Evolutionary conservation across 1,140 invertebrate genomes (phyloP), one percentile per base, ranked within the genome.

Genomic region (fruit fly (Drosophila melanogaster)): DNA sequence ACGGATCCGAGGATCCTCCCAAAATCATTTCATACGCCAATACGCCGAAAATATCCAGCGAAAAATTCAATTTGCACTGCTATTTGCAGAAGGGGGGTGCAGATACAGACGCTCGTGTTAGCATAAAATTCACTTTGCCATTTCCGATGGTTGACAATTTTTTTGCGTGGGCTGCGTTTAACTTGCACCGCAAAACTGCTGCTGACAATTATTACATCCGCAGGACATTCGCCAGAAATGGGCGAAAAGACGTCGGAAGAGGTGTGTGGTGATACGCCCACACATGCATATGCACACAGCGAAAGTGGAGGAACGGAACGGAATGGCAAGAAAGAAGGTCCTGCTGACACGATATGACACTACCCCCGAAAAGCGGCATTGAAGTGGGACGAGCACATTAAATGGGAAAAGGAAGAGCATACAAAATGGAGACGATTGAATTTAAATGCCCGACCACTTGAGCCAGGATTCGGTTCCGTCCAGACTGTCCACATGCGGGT

Each of bases 121-220:
- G 76, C 84, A 87, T 87, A 83, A 87, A 87, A 87, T 89, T 89
- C 79, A 83, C 72, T 84, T 79, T 77, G 66, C 56, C 76, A 89
- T 89, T 79, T 89, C 79, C 84, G 81, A 67, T 62, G 44, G 74
- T 67, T 64, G 77, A 66, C 62, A 73, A 67, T 75, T 79, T 51
- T 51, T 75, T 73, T 77, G 83, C 73, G 81, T 75, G 81, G 67
- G 47, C 24, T 50, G 67, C 81, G 67, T 70, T 86, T 81, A 77
- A 77, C 80, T 86, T 81, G 84, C 76, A 77, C 79, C 77, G 69
- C 75, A 86, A 86, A 64, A 79, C 76, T 87, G 84, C 77, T 83
- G 67, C 84, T 89, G 79, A 87, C 84, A 87, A 89, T 89, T 83
- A 87, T 89, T 87, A 89, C 73, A 87, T 89, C 79, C 84, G 79